phyloP scores from a whole-genome alignment of 2,888 invertebrate genomes.

The Nephrotoma guestfalica region DNA sequence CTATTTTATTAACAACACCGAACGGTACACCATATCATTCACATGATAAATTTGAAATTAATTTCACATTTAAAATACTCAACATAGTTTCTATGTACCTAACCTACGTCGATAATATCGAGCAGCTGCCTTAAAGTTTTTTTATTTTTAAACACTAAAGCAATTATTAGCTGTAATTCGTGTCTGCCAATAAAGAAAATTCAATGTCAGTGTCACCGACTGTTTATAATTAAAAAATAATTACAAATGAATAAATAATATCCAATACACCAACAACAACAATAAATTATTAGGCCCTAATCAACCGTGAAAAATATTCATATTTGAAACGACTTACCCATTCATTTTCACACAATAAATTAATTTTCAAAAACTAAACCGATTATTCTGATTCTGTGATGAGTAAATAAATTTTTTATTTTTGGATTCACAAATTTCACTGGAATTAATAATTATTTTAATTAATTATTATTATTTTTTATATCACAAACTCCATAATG shows the following conservation, averaged over 20 bases:
- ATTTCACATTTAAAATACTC: background rate
- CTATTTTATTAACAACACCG: too few species aligned
- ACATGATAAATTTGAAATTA: background rate
- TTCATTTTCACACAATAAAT: background rate
- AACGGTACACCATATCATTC: background rate
- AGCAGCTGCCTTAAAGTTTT: background rate
- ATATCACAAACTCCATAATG: background rate
- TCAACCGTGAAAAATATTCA: too few species aligned
- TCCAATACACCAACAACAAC: background rate
- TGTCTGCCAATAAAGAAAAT: background rate
- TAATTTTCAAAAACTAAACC: background rate
- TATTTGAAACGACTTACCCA: background rate
- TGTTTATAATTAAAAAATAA: background rate
- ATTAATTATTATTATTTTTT: background rate
- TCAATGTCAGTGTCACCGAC: background rate
- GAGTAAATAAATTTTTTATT: background rate
- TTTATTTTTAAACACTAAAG: background rate
- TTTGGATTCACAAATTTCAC: background rate
- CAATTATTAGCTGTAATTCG: background rate
- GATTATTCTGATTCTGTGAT: background rate
- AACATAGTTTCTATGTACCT: background rate
- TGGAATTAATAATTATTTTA: background rate
- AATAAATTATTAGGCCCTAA: too few species aligned
- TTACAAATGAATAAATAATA: background rate
- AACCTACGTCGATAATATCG: background rate